These are phyloP conservation scores for Seriola quinqueradiata DNA, from an alignment of 2,113 vertebrate genomes.

Conservation along the genomic window DNA sequence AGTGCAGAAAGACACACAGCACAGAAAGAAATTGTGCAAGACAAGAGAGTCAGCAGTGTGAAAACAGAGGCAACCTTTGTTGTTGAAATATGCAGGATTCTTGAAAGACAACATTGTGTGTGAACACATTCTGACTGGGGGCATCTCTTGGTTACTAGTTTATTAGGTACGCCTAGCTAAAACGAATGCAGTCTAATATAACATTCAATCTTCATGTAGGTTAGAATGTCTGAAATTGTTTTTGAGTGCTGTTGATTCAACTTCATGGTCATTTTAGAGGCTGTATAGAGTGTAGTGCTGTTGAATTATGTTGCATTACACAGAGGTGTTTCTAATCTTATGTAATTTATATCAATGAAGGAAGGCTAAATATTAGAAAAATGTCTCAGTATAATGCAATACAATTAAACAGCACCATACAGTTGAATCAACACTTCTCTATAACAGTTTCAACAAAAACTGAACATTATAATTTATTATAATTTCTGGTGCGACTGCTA, in stretches of 20 bases:
- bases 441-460: neutral
- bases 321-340: neutral
- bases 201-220: neutral
- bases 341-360: neutral
- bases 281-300: neutral
- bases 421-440: no score
- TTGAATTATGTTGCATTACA: neutral
- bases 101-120: constrained; percentile 62
- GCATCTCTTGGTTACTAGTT: neutral
- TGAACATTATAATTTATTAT: no score
- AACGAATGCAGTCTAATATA: neutral
- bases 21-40: constrained; percentile 5
- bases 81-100: constrained; percentile 58
- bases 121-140: constrained; percentile 30
- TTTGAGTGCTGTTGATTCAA: neutral
- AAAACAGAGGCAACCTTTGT: constrained; percentile 70
- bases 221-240: neutral
- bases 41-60: constrained; percentile 46
- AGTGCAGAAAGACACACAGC: neutral
- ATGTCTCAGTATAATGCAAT: neutral
- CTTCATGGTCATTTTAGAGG: neutral
- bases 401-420: neutral
- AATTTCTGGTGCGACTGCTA: no score
- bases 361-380: neutral
- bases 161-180: constrained; percentile 1